Evolutionary conservation across 2,113 vertebrate species (phyloP).

Genomic region (Varanus komodoensis): DNA sequence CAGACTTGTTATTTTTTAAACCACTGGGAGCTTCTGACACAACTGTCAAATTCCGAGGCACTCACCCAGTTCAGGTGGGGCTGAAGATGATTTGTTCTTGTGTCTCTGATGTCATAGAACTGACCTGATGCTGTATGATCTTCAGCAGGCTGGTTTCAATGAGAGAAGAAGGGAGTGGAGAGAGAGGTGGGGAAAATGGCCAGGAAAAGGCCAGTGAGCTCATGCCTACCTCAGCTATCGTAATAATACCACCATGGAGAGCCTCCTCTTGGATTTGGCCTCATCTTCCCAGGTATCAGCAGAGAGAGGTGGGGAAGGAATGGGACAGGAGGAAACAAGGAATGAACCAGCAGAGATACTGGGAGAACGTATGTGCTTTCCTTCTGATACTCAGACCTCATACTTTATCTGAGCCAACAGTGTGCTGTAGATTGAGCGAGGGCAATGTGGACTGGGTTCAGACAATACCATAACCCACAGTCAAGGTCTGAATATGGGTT

Average conservation of each 20-base stretch:
- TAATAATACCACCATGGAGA: conserved; percentile 7
- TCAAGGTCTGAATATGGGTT: no score
- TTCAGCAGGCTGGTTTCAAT: not conserved
- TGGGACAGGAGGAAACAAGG: not conserved
- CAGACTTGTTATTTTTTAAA: not conserved
- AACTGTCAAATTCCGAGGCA: not conserved
- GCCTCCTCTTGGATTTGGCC: not conserved
- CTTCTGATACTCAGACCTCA: not conserved
- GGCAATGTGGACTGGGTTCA: not conserved
- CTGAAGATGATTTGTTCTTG: not conserved
- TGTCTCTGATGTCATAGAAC: not conserved
- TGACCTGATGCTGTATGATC: not conserved
- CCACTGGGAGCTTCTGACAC: conserved; percentile 5
- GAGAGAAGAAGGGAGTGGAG: not conserved
- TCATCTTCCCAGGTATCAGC: conserved; percentile 19
- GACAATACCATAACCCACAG: no score
- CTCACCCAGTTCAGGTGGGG: conserved; percentile 1
- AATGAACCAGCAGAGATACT: not conserved
- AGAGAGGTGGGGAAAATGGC: not conserved
- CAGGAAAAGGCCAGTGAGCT: not conserved
- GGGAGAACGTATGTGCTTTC: not conserved
- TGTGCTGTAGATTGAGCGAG: not conserved
- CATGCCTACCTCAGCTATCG: not conserved
- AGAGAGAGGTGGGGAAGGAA: not conserved
- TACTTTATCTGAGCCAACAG: not conserved